Conservation (phyloP, 2,888 invertebrate species). For the Diachrysia chrysitis region DNA sequence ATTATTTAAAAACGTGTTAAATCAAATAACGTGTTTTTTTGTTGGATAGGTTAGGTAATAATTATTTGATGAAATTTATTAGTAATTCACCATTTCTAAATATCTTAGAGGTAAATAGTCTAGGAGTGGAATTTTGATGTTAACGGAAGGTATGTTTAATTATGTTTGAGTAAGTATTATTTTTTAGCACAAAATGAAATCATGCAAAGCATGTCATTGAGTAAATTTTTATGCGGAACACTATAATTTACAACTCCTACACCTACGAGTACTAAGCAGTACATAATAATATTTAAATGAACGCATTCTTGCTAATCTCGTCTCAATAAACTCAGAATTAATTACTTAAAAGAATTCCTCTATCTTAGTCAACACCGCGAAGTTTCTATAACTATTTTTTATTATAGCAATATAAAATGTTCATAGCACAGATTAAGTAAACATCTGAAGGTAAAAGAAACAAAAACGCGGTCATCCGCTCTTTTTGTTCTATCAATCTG, state of each 20-base stretch:
- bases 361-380: background rate
- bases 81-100: background rate
- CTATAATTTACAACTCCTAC: slow-evolving; percentile 8
- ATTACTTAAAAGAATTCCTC: background rate
- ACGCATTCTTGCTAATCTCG: slow-evolving; percentile 33
- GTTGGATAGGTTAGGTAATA: background rate
- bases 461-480: slow-evolving; percentile 32
- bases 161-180: too few relatives aligned
- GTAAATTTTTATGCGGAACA: slow-evolving; percentile 18
- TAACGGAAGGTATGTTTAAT: background rate
- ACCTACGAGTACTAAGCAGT: background rate
- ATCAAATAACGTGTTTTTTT: background rate
- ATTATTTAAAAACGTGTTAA: background rate
- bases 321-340: slow-evolving; percentile 16
- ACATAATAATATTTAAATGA: slow-evolving; percentile 21
- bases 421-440: slow-evolving; percentile 40
- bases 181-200: background rate
- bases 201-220: background rate
- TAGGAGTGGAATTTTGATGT: background rate
- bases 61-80: background rate
- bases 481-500: slow-evolving; percentile 40
- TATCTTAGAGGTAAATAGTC: background rate
- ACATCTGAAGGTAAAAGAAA: slow-evolving; percentile 40
- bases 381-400: slow-evolving; percentile 32
- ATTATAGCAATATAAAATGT: slow-evolving; percentile 15